Evolutionary conservation across 2,113 vertebrate genomes (phyloP).

Genomic region (Siniperca knerii): DNA sequence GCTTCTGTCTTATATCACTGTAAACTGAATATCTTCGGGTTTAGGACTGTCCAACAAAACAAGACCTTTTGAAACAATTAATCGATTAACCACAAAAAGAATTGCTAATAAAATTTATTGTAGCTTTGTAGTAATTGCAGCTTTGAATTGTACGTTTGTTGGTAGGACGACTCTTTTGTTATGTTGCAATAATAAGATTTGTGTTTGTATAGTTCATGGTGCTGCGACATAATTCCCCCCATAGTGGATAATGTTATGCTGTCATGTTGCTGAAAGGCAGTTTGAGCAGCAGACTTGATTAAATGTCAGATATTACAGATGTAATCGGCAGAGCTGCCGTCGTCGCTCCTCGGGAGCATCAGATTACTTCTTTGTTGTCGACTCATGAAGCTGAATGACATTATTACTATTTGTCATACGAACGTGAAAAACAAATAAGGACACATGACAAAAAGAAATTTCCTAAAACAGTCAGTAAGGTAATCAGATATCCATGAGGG

Average conservation of each 20-base stretch:
- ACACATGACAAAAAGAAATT: not conserved
- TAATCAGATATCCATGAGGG: not conserved
- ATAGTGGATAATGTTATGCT: not conserved
- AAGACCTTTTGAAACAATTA: no score
- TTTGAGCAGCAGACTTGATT: conserved; percentile 32
- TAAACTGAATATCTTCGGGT: not conserved
- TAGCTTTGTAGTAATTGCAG: no score
- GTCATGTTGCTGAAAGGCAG: conserved; percentile 14
- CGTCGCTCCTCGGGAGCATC: conserved; percentile 13
- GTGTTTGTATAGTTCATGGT: not conserved
- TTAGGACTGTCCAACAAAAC: no score
- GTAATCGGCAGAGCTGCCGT: conserved; percentile 16
- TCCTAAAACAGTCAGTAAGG: not conserved
- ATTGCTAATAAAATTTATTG: no score
- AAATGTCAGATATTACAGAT: conserved; percentile 46
- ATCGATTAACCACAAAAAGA: no score
- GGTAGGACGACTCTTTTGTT: not conserved
- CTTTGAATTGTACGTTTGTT: no score
- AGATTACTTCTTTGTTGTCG: conserved; percentile 14
- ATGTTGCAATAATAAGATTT: not conserved
- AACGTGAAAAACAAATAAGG: not conserved
- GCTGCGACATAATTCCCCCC: not conserved
- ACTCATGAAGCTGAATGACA: not conserved
- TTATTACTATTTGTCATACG: conserved; percentile 19
- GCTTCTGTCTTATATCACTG: not conserved